Evolutionary conservation across 2,888 invertebrate genomes (phyloP).

Genomic region (Phytoseiulus persimilis): DNA sequence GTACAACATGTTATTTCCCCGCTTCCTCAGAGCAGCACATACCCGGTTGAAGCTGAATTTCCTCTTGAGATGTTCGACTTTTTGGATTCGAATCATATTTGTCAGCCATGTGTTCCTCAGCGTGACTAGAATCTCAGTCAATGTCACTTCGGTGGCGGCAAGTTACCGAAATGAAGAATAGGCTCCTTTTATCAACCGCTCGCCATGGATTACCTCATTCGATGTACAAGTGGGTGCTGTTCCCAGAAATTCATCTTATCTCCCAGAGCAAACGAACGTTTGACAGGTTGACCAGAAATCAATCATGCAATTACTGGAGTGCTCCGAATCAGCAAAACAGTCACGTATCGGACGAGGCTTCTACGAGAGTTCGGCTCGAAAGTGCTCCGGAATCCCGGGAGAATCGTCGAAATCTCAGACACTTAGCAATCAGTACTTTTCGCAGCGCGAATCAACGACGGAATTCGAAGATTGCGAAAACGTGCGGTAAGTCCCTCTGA

Average conservation of each 20-base stretch:
- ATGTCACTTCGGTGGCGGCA: neutral
- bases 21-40: too few relatives aligned
- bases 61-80: neutral
- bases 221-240: neutral
- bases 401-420: neutral
- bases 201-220: neutral
- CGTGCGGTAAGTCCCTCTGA: too few relatives aligned
- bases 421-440: too few relatives aligned
- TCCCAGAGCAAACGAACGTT: neutral
- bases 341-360: neutral
- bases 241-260: neutral
- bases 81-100: neutral
- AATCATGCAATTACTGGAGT: neutral
- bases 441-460: too few relatives aligned
- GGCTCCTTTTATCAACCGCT: neutral
- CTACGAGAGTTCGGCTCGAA: neutral
- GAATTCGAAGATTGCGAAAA: too few relatives aligned
- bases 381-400: neutral
- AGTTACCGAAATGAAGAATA: neutral
- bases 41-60: too few relatives aligned
- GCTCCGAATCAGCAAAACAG: neutral
- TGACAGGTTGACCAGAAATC: neutral
- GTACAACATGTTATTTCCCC: too few relatives aligned
- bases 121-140: neutral
- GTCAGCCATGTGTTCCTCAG: neutral